These are phyloP conservation scores for Aspidapion aeneum DNA, from an alignment of 2,888 invertebrate species.

Conservation along the genomic window DNA sequence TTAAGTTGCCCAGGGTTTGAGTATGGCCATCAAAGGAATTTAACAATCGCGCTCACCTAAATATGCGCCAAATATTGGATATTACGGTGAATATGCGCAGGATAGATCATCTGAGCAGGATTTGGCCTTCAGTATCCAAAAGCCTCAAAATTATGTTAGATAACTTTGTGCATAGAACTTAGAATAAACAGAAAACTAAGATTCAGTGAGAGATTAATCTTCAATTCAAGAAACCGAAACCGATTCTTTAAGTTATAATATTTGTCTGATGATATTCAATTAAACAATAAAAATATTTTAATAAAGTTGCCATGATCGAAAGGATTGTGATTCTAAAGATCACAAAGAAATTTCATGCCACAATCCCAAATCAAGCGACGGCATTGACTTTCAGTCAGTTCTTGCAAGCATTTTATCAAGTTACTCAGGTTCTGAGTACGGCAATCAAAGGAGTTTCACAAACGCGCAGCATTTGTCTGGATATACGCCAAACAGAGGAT, in stretches of 20 bases:
- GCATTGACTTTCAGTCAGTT: constrained; percentile 15
- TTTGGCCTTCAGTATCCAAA: too few species aligned
- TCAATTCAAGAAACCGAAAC: too few species aligned
- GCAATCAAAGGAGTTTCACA: constrained; percentile 17
- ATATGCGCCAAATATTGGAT: too few species aligned
- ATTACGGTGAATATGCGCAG: too few species aligned
- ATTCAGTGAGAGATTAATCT: too few species aligned
- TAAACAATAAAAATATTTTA: constrained; percentile 24
- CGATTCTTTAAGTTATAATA: constrained; percentile 30
- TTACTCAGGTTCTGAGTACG: constrained; percentile 10
- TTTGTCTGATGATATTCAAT: constrained; percentile 25
- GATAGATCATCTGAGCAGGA: too few species aligned
- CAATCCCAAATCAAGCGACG: constrained; percentile 25
- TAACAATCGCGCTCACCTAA: constrained; percentile 37
- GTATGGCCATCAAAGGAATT: constrained; percentile 18
- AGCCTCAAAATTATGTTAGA: too few species aligned
- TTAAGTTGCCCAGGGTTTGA: constrained; percentile 8
- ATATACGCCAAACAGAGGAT: too few species aligned
- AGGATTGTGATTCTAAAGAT: constrained; percentile 47
- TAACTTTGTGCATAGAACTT: too few species aligned
- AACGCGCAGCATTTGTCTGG: constrained; percentile 40
- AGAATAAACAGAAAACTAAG: too few species aligned
- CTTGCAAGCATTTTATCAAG: too few species aligned
- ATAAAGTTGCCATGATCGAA: constrained; percentile 28
- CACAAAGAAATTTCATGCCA: constrained; percentile 43